A percentile compares a stretch with the other conserved stretches of the same genome.
These are phyloP conservation scores for Pteropus rufus DNA, from an alignment of 2,797 vertebrate species.

Conservation along the genomic window DNA sequence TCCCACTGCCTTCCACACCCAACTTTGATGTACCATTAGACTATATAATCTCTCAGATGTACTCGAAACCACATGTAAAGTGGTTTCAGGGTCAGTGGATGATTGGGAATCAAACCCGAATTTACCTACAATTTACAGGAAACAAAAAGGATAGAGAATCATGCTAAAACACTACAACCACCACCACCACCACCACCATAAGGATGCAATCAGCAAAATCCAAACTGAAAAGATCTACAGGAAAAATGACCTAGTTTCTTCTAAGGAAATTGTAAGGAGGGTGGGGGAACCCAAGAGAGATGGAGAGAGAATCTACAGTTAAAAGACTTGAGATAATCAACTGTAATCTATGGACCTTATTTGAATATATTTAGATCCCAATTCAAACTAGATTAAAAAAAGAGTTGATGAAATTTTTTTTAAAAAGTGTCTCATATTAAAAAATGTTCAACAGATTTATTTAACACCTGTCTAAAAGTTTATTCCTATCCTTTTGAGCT, in stretches of 20 bases:
- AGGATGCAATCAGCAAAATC: not conserved
- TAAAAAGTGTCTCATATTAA: not conserved
- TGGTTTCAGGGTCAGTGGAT: not conserved
- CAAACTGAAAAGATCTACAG: not conserved
- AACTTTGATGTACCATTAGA: not conserved
- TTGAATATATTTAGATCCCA: not conserved
- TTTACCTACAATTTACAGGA: not conserved
- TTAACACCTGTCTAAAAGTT: constrained; percentile 25
- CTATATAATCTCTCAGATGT: not conserved
- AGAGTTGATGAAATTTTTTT: not conserved
- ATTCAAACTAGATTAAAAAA: constrained; percentile 8
- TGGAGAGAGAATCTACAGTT: not conserved
- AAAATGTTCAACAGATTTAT: not conserved
- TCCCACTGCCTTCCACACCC: not conserved
- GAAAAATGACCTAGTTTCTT: not conserved
- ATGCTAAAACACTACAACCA: not conserved
- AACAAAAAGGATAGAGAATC: constrained; percentile 18
- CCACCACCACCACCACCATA: too few species aligned
- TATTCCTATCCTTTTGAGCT: not conserved
- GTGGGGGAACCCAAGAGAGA: not conserved
- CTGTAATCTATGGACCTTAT: not conserved
- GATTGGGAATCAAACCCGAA: not conserved
- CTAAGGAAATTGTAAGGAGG: not conserved
- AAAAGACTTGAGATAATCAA: constrained; percentile 29
- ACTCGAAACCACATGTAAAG: constrained; percentile 28